Percentiles rank a stretch among this genome's conserved stretches.
Evolutionary conservation across 1,140 invertebrate genomes (phyloP).

Genomic region (Meloidogyne exigua): DNA sequence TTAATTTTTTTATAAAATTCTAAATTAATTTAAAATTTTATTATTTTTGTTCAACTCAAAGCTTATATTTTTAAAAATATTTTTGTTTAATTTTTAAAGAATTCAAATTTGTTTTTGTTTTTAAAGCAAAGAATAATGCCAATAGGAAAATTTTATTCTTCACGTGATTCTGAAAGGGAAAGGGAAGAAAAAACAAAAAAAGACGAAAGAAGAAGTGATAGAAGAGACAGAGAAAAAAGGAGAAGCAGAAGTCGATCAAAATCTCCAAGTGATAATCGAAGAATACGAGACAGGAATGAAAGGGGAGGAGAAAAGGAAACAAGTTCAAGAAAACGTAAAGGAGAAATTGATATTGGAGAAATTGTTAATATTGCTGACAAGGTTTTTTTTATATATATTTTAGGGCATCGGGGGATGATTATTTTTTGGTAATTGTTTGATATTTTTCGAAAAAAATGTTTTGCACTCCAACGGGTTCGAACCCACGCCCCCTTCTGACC

Average conservation of each 20-base stretch:
- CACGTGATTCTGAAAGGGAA: constrained; percentile 3
- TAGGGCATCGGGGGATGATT: not conserved
- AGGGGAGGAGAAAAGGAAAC: not conserved
- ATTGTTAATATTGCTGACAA: constrained; percentile 26
- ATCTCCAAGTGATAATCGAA: constrained; percentile 16
- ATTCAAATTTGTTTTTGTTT: not conserved
- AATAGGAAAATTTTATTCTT: constrained; percentile 19
- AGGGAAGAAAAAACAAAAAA: not conserved
- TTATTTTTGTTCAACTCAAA: no score
- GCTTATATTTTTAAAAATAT: no score
- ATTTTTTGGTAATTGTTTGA: not conserved
- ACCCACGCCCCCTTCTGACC: no score
- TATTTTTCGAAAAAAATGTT: no score
- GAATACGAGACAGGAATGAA: not conserved
- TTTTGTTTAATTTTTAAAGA: no score
- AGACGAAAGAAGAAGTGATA: not conserved
- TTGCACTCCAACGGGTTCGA: no score
- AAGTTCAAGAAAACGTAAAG: constrained; percentile 10
- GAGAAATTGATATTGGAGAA: constrained; percentile 26
- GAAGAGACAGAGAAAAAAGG: not conserved
- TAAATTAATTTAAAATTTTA: no score
- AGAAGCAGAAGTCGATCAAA: constrained; percentile 15
- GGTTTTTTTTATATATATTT: constrained; percentile 4
- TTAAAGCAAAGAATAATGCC: not conserved
- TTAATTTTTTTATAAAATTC: no score